Evolutionary conservation across 1,140 invertebrate species (phyloP).

Genomic region (Eumeta japonica): DNA sequence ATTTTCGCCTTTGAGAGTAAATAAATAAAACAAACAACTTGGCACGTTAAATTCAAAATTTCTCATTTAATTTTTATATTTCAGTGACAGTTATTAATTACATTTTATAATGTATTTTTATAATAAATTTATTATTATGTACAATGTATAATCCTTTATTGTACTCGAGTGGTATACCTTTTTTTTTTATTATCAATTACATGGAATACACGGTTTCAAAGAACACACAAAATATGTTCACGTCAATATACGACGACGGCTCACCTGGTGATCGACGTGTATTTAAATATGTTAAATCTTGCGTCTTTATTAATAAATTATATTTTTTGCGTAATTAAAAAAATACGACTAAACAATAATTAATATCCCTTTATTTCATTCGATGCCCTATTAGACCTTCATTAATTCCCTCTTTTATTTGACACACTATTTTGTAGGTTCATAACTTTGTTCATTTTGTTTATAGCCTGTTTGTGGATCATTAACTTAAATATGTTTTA

Average conservation of each 20-base stretch:
- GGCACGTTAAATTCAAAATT: constrained; percentile 54
- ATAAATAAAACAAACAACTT: constrained; percentile 47
- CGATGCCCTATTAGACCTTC: no score
- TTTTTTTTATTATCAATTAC: constrained; percentile 19
- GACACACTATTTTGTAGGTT: no score
- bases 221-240: no score
- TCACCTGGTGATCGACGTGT: no score
- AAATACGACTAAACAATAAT: constrained; percentile 3
- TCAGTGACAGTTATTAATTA: constrained; percentile 41
- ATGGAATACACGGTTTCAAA: constrained; percentile 20
- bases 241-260: no score
- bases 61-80: constrained; percentile 46
- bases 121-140: constrained; percentile 44
- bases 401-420: no score
- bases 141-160: constrained; percentile 49
- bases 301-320: not conserved
- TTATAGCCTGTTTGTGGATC: no score
- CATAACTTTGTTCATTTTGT: no score
- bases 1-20: no score
- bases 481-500: no score
- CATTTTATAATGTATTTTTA: constrained; percentile 24
- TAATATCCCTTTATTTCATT: not conserved
- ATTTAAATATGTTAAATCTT: not conserved
- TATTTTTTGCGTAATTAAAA: not conserved
- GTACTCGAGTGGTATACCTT: constrained; percentile 50